Base-by-base conservation (phyloP, 23 tunicate species). In the Corella eumyota region DNA sequence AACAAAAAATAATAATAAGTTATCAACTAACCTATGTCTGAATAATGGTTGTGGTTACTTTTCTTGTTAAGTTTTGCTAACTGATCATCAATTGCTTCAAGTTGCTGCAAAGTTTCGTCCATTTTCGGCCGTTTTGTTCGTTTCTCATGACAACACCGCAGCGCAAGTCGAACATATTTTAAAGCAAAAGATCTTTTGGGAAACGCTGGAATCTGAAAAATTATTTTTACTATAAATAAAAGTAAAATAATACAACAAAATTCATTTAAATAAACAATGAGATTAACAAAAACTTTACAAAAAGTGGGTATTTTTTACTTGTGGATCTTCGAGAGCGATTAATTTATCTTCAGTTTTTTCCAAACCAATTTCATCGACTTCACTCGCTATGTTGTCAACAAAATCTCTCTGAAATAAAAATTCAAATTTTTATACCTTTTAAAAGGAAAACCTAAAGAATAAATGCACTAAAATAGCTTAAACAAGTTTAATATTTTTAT, bases 111-210 rank as follows among this genome's bases (percentile, higher is more conserved):
- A 0, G 75, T 62, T 21, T 55, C 67, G 30, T 67, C 50, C 96
- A 88, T 88, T 40, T 60, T 78, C 13, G 96, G 88, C 1, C 96
- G 67, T 56, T 79, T 81, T 32, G 52, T 67, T 30, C 96, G 48
- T 62, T 73, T 88, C 45, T 60, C 88, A 47, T 78, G 88, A 54
- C 96, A 78, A 45, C 96, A 88, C 2, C 50, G 34, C 25, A 88
- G 58, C 21, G 96, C 77, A 2, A 88, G 74, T 5, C 58, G 48
- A 7, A 78, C 90, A 62, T 70, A 78, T 45, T 55, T 62, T 49
- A 73, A 36, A 19, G 81, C 76, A 0, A n/a, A n/a, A n/a, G 66
- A 5, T 31, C 56, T 68, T 22, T 45, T 24, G 17, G 75, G 66
- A 2, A 88, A 65, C 28, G 30, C 27, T 6, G 51, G 25, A 32